These are phyloP conservation scores for Rhodophaea formosa DNA, from an alignment of 2,888 invertebrate species.

Conservation along the genomic window DNA sequence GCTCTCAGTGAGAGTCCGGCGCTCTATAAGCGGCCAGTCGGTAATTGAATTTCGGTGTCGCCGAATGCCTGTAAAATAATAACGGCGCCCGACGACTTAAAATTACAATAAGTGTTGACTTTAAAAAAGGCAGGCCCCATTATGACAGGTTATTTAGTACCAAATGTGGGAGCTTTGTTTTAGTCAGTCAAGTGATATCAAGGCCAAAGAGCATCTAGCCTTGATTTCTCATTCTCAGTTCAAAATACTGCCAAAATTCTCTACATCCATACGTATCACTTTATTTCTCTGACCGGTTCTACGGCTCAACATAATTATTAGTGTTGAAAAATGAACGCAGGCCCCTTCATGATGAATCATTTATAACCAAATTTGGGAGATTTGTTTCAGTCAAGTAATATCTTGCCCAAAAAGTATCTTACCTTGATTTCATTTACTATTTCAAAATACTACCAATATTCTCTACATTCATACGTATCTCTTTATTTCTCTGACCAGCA, in stretches of 20 bases:
- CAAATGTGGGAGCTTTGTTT: conserved; percentile 14
- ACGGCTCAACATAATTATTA: conserved; percentile 13
- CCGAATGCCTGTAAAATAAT: conserved; percentile 24
- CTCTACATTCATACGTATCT: neutral
- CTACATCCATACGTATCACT: neutral
- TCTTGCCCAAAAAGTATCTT: too few relatives aligned
- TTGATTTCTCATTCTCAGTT: too few relatives aligned
- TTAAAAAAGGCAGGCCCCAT: conserved; percentile 13
- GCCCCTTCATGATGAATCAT: conserved; percentile 14
- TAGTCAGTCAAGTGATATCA: too few relatives aligned
- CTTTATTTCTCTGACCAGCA: neutral
- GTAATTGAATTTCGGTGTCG: conserved; percentile 35
- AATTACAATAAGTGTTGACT: conserved; percentile 15
- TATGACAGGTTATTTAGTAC: conserved; percentile 14
- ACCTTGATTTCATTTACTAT: too few relatives aligned
- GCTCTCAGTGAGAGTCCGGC: too few relatives aligned
- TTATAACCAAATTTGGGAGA: conserved; percentile 13
- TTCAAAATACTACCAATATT: too few relatives aligned
- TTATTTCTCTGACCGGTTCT: neutral
- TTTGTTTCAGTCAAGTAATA: conserved; percentile 16
- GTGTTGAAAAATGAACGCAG: conserved; percentile 13
- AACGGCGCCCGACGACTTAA: conserved; percentile 18
- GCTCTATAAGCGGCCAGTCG: conserved; percentile 13
- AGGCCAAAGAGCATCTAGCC: too few relatives aligned
- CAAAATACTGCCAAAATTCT: too few relatives aligned